Base-by-base conservation (phyloP, 2,113 vertebrate genomes). In the Chelonoidis abingdonii region DNA sequence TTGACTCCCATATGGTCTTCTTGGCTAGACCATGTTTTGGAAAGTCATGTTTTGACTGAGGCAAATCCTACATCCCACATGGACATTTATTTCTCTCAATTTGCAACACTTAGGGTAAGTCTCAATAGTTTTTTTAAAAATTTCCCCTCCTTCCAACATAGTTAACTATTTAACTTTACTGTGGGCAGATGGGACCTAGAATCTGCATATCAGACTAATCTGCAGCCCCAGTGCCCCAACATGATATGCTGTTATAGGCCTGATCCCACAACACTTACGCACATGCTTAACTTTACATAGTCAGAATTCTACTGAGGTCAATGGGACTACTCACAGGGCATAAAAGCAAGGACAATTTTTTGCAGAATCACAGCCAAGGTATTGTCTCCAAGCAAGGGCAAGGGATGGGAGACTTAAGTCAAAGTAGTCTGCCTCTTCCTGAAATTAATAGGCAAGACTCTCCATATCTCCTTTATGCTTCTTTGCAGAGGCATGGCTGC, bases 321-420 rank as follows among this genome's bases (percentile, higher is more conserved):
- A 92, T 91, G 85, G 93, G 83, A 94, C 89, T 97, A 92, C 89
- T 97, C 85, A 83, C 87, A 80, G 52, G 87, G 38, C 22, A 13
- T 19, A 35, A 65, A 95, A 84, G 88, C 49, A 69, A 49, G 59
- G 85, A 94, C 80, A 76, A 41, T 89, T 90, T 84, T 87, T 81
- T 90, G 78, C 89, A 94, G 85, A 92, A 93, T 92, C 82, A 69
- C 90, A 76, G 38, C 12, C 22, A 38, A 76, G 41, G 41, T 76
- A 24, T 24, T 10, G 72, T 76, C 72, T 76, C 13, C 12, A 76
- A 11, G 24, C 25, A 76, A 76, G 41, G 8, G 38, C 3, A 41
- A 76, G 38, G 41, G 89, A 80, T 92, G 87, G 94, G 92, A 93
- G 59, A 89, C 78, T 91, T 94, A 89, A 96, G 93, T 95, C 92